Conservation (phyloP, 2,797 vertebrate genomes). For the Sebastes jordani region DNA sequence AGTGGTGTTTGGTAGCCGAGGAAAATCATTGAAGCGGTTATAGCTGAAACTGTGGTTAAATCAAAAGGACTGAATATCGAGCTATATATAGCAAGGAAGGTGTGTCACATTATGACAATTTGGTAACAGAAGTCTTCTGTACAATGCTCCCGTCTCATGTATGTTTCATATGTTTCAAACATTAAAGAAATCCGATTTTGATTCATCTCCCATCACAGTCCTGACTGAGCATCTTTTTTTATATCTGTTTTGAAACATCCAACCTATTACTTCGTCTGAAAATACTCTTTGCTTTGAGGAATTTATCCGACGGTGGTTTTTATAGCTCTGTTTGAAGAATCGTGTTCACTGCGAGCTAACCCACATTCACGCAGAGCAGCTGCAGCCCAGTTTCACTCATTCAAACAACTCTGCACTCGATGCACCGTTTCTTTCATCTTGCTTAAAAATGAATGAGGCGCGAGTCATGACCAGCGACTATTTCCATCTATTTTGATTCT, state of each 20-base stretch:
- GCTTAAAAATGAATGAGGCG: slow-evolving; percentile 53
- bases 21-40: neutral
- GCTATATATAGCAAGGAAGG: neutral
- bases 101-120: neutral
- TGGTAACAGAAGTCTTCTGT: neutral
- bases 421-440: slow-evolving; percentile 23
- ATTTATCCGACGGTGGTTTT: neutral
- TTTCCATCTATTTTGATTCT: slow-evolving; percentile 40
- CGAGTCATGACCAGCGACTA: slow-evolving; percentile 36
- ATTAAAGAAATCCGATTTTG: neutral
- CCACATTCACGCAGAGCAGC: slow-evolving; percentile 20
- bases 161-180: neutral
- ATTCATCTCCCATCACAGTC: neutral
- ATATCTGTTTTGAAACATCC: neutral
- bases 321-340: slow-evolving; percentile 5
- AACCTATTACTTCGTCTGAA: neutral
- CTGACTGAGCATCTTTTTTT: neutral
- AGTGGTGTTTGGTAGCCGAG: slow-evolving; percentile 9
- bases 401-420: slow-evolving; percentile 8
- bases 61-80: neutral
- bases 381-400: slow-evolving; percentile 20
- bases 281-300: neutral
- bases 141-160: neutral
- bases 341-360: neutral
- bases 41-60: neutral